These are phyloP conservation scores for Ptilonorhynchus violaceus DNA, from an alignment of 2,113 vertebrate species.

Conservation along the genomic window DNA sequence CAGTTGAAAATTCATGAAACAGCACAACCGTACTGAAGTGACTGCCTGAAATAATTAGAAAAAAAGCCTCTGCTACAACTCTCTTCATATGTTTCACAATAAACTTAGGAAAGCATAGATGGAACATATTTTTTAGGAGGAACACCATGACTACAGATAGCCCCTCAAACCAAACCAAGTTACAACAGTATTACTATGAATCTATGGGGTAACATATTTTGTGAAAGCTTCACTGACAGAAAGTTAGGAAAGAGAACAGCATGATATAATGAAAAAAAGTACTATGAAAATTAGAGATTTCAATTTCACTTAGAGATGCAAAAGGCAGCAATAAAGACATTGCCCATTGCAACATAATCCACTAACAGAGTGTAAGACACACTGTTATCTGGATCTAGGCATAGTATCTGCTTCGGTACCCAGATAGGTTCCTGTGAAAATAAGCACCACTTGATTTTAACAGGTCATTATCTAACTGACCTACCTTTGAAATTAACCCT, in stretches of 20 bases:
- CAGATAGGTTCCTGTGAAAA: neutral
- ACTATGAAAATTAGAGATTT: neutral
- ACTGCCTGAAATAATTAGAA: neutral
- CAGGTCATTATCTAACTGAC: neutral
- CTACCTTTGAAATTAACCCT: neutral
- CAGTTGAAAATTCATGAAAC: constrained; percentile 18
- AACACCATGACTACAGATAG: neutral
- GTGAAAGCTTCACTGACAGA: neutral
- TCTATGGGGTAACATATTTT: neutral
- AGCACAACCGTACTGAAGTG: neutral
- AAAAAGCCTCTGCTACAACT: neutral
- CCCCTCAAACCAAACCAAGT: neutral
- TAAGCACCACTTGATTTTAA: neutral
- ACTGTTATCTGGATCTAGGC: neutral
- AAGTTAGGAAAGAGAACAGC: neutral
- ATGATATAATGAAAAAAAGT: neutral
- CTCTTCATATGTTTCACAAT: neutral
- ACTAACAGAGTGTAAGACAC: neutral
- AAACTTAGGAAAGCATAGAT: neutral
- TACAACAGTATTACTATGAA: neutral
- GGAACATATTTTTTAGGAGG: neutral
- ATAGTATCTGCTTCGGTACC: neutral
- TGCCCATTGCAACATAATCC: neutral
- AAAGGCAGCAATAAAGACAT: neutral
- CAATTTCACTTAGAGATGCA: neutral